Percentiles rank a stretch among this genome's conserved stretches.
Evolutionary conservation across 1,140 invertebrate genomes (phyloP).

Genomic region (Anoplophora glabripennis): DNA sequence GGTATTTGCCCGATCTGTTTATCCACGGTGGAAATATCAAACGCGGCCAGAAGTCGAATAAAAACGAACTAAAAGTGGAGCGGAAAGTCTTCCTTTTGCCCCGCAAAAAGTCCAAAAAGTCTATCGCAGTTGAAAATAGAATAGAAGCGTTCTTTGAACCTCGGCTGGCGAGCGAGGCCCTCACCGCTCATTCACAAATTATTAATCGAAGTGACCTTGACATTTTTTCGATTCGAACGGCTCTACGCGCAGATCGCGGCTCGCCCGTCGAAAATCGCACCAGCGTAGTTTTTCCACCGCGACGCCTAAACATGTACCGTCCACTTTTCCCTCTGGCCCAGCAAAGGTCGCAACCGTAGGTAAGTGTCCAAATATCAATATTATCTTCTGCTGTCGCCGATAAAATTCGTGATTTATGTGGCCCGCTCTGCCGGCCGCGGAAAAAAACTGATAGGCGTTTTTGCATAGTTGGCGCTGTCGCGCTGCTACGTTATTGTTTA

Average conservation of each 20-base stretch:
- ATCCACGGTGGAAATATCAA: too few species aligned
- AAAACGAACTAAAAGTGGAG: too few species aligned
- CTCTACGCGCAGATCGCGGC: background rate
- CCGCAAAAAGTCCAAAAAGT: background rate
- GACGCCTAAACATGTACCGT: conserved; percentile 6
- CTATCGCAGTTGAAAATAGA: conserved; percentile 5
- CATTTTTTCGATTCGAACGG: conserved; percentile 36
- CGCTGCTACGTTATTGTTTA: too few species aligned
- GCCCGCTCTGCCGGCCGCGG: conserved; percentile 23
- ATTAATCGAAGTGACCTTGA: conserved; percentile 47
- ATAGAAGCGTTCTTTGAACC: conserved; percentile 34
- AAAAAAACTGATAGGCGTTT: conserved; percentile 36
- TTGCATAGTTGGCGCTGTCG: background rate
- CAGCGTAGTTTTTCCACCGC: too few species aligned
- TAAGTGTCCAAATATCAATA: conserved; percentile 39
- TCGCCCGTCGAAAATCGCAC: background rate
- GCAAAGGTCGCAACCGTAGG: conserved; percentile 23
- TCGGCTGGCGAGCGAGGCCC: conserved; percentile 18
- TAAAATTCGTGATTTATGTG: conserved; percentile 40
- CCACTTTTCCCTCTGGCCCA: background rate
- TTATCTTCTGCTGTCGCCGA: conserved; percentile 38
- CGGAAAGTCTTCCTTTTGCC: too few species aligned
- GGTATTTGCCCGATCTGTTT: too few species aligned
- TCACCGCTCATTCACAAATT: conserved; percentile 43
- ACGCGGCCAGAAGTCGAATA: too few species aligned